Conservation (phyloP, 1,140 invertebrate species). For the Caenorhabditis latens region DNA sequence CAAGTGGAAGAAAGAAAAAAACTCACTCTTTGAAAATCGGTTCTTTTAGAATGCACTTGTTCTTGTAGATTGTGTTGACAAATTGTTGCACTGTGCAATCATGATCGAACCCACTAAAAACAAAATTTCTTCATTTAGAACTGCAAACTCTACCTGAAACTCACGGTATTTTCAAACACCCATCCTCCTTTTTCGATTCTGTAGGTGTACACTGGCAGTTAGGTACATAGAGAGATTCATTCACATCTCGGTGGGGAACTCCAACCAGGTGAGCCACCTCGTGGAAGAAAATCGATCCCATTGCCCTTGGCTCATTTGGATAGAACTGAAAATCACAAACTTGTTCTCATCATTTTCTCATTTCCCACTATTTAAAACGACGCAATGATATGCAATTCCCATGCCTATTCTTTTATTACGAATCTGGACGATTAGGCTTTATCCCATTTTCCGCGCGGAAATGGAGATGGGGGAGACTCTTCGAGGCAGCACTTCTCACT, state of each 20-base stretch:
- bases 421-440: conserved; percentile 23
- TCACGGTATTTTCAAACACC: conserved; percentile 74
- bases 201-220: conserved; percentile 70
- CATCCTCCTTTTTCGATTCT: conserved; percentile 57
- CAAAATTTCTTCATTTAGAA: neutral
- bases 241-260: conserved; percentile 68
- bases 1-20: neutral
- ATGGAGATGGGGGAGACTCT: neutral
- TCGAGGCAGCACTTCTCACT: neutral
- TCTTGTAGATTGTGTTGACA: conserved; percentile 58
- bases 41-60: conserved; percentile 43
- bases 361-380: neutral
- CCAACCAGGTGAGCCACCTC: conserved; percentile 74
- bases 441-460: conserved; percentile 42
- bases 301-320: conserved; percentile 75
- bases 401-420: conserved; percentile 52
- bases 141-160: neutral
- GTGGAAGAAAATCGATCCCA: conserved; percentile 76
- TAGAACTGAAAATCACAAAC: conserved; percentile 70
- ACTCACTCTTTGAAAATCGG: conserved; percentile 50
- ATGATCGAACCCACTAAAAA: conserved; percentile 63
- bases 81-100: conserved; percentile 64
- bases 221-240: conserved; percentile 71
- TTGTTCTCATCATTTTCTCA: neutral
- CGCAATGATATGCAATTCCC: conserved; percentile 7